Conservation (phyloP, 2,113 vertebrate genomes). For the Scophthalmus maximus region DNA sequence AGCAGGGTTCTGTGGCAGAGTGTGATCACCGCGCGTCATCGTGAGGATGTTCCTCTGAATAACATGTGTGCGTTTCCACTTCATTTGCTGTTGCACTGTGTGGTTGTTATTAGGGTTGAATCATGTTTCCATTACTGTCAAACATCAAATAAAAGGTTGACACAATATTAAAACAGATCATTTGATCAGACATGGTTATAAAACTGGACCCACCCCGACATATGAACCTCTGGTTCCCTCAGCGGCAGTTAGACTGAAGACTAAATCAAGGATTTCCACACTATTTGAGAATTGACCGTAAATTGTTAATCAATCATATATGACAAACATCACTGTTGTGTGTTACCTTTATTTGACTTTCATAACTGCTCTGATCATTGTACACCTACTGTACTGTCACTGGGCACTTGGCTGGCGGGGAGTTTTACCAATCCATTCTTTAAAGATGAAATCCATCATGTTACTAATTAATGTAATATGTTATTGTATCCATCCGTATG, state of each 20-base stretch:
- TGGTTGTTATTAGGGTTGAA: conserved; percentile 72
- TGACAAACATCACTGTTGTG: background rate
- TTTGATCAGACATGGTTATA: background rate
- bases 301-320: background rate
- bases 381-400: background rate
- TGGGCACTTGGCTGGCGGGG: background rate
- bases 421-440: conserved; percentile 39
- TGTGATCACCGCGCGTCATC: conserved; percentile 78
- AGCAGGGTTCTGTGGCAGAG: conserved; percentile 87
- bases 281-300: conserved; percentile 5
- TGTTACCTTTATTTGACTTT: conserved; percentile 3
- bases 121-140: background rate
- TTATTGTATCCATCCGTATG: background rate
- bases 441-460: conserved; percentile 17
- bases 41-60: conserved; percentile 81
- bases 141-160: conserved; percentile 21
- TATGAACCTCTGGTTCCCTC: background rate
- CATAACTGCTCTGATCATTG: background rate
- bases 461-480: background rate
- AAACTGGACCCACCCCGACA: background rate
- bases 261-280: background rate
- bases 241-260: background rate
- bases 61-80: conserved; percentile 86
- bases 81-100: conserved; percentile 92
- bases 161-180: background rate